Conservation (phyloP, 2,888 invertebrate genomes). For the Cantharis rustica region DNA sequence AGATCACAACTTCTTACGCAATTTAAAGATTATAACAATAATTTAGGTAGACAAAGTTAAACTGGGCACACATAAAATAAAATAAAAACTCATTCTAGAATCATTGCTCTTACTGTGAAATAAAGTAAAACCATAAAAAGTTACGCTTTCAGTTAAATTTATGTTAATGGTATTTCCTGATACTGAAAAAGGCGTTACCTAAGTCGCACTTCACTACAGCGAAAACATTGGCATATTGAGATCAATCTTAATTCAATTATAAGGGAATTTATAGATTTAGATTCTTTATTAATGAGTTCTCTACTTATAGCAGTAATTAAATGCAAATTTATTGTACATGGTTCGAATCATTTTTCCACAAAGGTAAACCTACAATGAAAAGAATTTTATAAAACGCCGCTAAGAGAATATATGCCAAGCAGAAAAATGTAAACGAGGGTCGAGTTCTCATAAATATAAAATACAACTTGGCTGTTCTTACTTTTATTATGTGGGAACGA, state of each 20-base stretch:
- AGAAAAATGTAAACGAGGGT: slow-evolving; percentile 33
- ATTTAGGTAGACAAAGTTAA: slow-evolving; percentile 36
- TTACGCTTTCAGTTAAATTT: slow-evolving; percentile 45
- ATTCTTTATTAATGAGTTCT: background rate
- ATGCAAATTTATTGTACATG: background rate
- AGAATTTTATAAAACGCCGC: slow-evolving; percentile 28
- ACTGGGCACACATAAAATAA: slow-evolving; percentile 43
- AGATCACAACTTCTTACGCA: background rate
- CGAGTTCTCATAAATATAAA: slow-evolving; percentile 33
- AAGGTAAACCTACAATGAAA: slow-evolving; percentile 17
- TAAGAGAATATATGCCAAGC: slow-evolving; percentile 29
- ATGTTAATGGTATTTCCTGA: slow-evolving; percentile 46
- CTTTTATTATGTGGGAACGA: slow-evolving; percentile 34
- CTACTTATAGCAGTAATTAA: background rate
- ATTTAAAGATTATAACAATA: slow-evolving; percentile 27
- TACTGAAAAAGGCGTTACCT: slow-evolving; percentile 32
- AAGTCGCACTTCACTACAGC: slow-evolving; percentile 28
- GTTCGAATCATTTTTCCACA: background rate
- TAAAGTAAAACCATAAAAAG: slow-evolving; percentile 47
- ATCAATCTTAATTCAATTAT: slow-evolving; percentile 7
- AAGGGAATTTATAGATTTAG: background rate
- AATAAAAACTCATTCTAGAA: slow-evolving; percentile 43
- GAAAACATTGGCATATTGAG: slow-evolving; percentile 29
- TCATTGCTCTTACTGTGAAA: slow-evolving; percentile 40
- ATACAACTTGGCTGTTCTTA: slow-evolving; percentile 33